A percentile compares a stretch with the other conserved stretches of the same genome.
These are phyloP conservation scores for Sebastes dallii DNA, from an alignment of 2,797 vertebrate genomes.

Conservation along the genomic window DNA sequence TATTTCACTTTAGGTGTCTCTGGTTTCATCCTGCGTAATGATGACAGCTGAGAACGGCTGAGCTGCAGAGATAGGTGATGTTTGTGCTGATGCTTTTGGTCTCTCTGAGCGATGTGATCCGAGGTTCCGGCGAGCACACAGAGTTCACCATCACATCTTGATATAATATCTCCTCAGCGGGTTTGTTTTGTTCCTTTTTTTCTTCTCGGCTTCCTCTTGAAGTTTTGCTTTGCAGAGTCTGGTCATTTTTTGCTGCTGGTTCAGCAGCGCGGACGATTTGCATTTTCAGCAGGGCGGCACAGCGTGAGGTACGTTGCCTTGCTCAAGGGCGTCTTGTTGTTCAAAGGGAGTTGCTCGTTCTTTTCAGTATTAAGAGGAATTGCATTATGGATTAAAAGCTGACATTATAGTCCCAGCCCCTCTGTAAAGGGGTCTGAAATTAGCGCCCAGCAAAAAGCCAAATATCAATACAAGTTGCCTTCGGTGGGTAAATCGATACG, in stretches of 20 bases:
- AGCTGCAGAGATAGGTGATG: constrained; percentile 5
- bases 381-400: constrained; percentile 8
- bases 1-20: constrained; percentile 11
- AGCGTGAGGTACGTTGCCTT: neutral
- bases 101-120: constrained; percentile 6
- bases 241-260: constrained; percentile 29
- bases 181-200: constrained; percentile 12
- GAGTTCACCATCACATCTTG: constrained; percentile 18
- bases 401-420: neutral
- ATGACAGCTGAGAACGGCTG: constrained; percentile 15
- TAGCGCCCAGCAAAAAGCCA: neutral
- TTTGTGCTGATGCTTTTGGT: constrained; percentile 20
- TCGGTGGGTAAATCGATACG: constrained; percentile 34
- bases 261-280: constrained; percentile 39
- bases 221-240: constrained; percentile 18
- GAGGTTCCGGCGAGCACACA: constrained; percentile 15
- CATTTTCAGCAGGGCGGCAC: neutral
- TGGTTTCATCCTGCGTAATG: constrained; percentile 12
- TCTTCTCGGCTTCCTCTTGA: constrained; percentile 9
- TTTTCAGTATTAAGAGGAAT: neutral
- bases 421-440: neutral
- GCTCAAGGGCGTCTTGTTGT: constrained; percentile 19
- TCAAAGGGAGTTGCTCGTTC: constrained; percentile 1
- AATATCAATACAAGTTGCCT: constrained; percentile 32
- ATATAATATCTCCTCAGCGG: constrained; percentile 3